A percentile compares a stretch with the other conserved stretches of the same genome.
These are phyloP conservation scores for Hydropotes inermis DNA, from an alignment of 2,113 vertebrate genomes.

Conservation along the genomic window DNA sequence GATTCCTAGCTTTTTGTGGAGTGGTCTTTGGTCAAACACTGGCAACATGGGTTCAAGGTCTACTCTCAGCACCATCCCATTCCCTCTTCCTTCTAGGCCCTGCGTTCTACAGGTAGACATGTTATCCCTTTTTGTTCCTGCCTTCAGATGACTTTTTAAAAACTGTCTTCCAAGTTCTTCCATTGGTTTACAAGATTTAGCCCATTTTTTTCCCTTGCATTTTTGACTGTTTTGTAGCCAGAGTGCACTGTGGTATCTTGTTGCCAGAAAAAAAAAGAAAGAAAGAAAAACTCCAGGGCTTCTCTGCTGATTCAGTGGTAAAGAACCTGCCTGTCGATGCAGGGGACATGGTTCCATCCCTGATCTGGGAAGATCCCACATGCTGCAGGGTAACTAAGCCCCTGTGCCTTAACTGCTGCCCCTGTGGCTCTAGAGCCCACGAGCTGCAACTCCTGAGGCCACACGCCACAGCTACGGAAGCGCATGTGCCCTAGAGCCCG, in stretches of 20 bases:
- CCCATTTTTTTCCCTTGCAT: background rate
- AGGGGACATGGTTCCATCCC: background rate
- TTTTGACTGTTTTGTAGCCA: background rate
- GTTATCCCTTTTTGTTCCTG: background rate
- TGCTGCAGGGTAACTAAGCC: background rate
- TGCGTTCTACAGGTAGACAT: background rate
- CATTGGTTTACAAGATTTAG: background rate
- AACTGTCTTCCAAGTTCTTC: background rate
- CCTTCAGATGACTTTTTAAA: background rate
- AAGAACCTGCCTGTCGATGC: background rate
- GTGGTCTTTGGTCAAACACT: background rate
- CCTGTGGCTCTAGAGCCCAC: background rate
- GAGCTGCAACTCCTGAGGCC: background rate
- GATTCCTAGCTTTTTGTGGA: background rate
- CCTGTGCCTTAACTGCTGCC: background rate
- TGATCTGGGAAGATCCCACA: background rate
- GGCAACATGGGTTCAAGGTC: background rate
- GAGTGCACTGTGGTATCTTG: background rate
- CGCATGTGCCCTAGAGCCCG: background rate
- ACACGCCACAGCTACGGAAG: no score
- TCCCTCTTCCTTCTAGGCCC: no score
- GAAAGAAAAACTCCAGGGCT: background rate
- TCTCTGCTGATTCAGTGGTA: background rate
- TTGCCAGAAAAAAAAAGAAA: background rate
- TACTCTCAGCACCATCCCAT: background rate